phyloP scores from a whole-genome alignment of 2,113 vertebrate species.

The Electrona antarctica region DNA sequence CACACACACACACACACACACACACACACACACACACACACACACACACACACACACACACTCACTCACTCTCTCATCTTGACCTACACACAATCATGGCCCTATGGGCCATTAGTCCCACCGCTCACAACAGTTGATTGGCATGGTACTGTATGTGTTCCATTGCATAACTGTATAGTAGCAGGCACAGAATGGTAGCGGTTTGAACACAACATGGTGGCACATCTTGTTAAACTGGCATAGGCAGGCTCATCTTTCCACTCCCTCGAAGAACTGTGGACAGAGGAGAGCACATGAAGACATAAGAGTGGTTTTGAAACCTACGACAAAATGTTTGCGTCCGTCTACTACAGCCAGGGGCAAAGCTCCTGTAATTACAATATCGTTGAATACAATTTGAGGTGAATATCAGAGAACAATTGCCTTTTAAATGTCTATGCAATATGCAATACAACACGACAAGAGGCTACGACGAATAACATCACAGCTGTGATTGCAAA shows the following conservation, averaged over 20 bases:
- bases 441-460: no score
- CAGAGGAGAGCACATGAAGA: constrained; percentile 3
- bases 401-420: no score
- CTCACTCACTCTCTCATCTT: constrained; percentile 14
- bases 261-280: constrained; percentile 74
- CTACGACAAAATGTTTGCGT: neutral
- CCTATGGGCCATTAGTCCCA: constrained; percentile 34
- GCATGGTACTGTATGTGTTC: constrained; percentile 1
- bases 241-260: constrained; percentile 78
- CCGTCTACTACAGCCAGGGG: no score
- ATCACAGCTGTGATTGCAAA: no score
- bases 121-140: constrained; percentile 28
- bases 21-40: constrained; percentile 21
- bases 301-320: neutral
- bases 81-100: constrained; percentile 25
- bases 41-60: constrained; percentile 23
- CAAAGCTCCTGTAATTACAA: no score
- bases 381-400: no score
- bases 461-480: no score
- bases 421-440: no score
- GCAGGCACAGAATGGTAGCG: constrained; percentile 25
- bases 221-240: constrained; percentile 69
- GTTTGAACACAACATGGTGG: no score
- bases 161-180: neutral
- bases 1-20: neutral